Evolutionary conservation across 2,888 invertebrate species (phyloP).

Genomic region (Thysanoteuthis rhombus): DNA sequence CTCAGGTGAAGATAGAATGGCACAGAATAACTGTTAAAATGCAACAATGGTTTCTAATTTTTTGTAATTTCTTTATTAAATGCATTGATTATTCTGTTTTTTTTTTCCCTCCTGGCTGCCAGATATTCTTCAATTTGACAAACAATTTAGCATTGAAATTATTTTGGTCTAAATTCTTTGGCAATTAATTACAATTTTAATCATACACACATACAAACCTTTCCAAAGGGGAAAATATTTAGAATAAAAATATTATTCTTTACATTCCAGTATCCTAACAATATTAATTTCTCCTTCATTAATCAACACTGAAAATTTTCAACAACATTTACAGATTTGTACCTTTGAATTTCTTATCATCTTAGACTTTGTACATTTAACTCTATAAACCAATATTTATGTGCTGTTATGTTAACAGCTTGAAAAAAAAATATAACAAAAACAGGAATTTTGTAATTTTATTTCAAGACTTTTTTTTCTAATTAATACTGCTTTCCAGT

Average conservation of each 20-base stretch:
- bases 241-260: neutral
- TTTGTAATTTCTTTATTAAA: neutral
- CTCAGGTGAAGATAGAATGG: neutral
- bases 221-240: neutral
- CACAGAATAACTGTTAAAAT: neutral
- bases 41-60: neutral
- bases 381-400: neutral
- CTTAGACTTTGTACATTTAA: neutral
- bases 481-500: too few relatives aligned
- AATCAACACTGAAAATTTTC: neutral
- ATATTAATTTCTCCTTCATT: neutral
- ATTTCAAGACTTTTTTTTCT: neutral
- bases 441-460: neutral
- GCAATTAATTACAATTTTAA: neutral
- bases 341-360: neutral
- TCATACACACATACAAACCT: neutral
- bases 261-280: neutral
- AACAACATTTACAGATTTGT: neutral
- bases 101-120: neutral
- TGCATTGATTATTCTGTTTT: neutral
- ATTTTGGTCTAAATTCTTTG: neutral
- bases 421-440: neutral
- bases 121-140: neutral
- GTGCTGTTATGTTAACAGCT: neutral
- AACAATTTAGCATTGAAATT: neutral